phyloP scores from a whole-genome alignment of 2,797 vertebrate genomes.

The Anguilla obscura region DNA sequence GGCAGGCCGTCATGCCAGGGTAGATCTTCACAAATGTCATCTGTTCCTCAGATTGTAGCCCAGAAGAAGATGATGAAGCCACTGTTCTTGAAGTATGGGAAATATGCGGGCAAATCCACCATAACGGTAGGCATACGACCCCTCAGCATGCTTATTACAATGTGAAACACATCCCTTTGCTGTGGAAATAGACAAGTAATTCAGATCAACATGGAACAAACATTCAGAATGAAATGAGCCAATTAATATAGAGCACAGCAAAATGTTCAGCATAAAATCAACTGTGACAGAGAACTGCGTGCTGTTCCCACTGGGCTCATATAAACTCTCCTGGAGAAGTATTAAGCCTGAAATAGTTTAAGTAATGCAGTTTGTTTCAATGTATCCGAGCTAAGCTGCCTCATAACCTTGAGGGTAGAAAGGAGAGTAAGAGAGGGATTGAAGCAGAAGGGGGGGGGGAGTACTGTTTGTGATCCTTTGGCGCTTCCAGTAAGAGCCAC shows the following conservation, averaged over 20 bases:
- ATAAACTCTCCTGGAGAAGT: background rate
- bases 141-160: background rate
- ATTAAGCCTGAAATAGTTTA: background rate
- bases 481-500: background rate
- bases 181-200: background rate
- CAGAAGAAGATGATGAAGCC: slow-evolving; percentile 93
- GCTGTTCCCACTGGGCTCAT: background rate
- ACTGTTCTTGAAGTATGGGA: slow-evolving; percentile 87
- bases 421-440: background rate
- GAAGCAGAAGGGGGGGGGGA: background rate
- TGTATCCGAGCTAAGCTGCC: background rate
- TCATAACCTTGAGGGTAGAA: background rate
- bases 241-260: background rate
- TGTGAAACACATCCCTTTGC: background rate
- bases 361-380: background rate
- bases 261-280: background rate
- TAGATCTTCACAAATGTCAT: slow-evolving; percentile 37
- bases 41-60: slow-evolving; percentile 83
- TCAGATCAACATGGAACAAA: background rate
- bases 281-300: background rate
- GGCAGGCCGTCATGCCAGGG: background rate
- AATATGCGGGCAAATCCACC: slow-evolving; percentile 91
- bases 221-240: background rate
- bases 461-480: background rate
- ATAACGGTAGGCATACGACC: slow-evolving; percentile 78